A percentile compares a stretch with the other conserved stretches of the same genome.
Evolutionary conservation across 2,113 vertebrate species (phyloP).

Genomic region (Labeo rohita): DNA sequence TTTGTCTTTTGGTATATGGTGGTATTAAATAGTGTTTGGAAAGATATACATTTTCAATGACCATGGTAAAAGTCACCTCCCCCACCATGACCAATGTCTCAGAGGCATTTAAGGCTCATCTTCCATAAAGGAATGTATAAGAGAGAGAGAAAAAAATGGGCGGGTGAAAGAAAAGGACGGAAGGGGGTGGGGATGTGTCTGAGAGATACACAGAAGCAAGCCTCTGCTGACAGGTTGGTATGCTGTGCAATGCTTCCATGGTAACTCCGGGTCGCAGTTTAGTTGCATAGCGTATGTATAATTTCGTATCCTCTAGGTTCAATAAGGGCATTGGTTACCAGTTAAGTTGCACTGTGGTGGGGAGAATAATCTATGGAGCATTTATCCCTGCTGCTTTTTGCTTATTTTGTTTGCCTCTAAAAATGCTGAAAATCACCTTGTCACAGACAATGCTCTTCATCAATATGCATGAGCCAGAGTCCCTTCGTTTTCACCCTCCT

Average conservation of each 20-base stretch:
- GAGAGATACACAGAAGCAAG: slow-evolving; percentile 17
- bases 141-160: neutral
- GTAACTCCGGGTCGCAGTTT: slow-evolving; percentile 45
- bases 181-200: slow-evolving; percentile 6
- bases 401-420: slow-evolving; percentile 32
- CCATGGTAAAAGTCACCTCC: slow-evolving; percentile 7
- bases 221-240: slow-evolving; percentile 24
- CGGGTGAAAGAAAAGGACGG: neutral
- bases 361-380: slow-evolving; percentile 10
- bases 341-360: slow-evolving; percentile 4
- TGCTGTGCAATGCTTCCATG: slow-evolving; percentile 49
- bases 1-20: neutral
- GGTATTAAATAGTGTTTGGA: slow-evolving; percentile 6
- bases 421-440: slow-evolving; percentile 38
- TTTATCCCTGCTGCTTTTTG: slow-evolving; percentile 14
- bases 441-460: slow-evolving; percentile 39
- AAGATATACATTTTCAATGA: neutral
- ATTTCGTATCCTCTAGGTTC: slow-evolving; percentile 2
- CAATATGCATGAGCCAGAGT: slow-evolving; percentile 51
- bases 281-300: slow-evolving; percentile 30
- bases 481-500: slow-evolving; percentile 31
- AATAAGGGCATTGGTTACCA: neutral
- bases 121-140: neutral
- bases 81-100: slow-evolving; percentile 1
- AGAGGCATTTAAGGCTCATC: slow-evolving; percentile 5